Percentiles rank a stretch among this genome's conserved stretches.
Conservation (phyloP, 2,888 invertebrate species). For the Boloria selene region DNA sequence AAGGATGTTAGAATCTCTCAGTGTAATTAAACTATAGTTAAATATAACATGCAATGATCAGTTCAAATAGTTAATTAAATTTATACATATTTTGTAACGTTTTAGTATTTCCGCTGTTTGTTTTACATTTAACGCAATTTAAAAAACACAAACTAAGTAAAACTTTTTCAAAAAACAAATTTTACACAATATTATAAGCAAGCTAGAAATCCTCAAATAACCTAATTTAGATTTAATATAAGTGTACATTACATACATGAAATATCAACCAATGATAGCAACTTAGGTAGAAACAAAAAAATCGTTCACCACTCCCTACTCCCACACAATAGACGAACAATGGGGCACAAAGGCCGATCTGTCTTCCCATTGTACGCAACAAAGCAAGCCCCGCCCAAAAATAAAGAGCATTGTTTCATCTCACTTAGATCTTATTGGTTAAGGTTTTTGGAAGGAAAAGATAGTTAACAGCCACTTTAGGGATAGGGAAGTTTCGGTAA, state of each 20-base stretch:
- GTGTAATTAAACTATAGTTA: too few relatives aligned
- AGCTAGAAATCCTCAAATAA: neutral
- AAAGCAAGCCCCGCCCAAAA: constrained; percentile 69
- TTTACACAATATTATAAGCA: too few relatives aligned
- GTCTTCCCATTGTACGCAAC: constrained; percentile 78
- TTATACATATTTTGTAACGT: too few relatives aligned
- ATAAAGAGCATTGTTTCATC: constrained; percentile 77
- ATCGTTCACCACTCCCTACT: constrained; percentile 32
- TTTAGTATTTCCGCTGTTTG: too few relatives aligned
- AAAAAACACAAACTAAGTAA: too few relatives aligned
- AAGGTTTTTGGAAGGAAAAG: neutral
- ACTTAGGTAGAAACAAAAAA: constrained; percentile 31
- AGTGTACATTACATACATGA: neutral
- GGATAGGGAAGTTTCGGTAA: too few relatives aligned
- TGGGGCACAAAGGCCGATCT: constrained; percentile 67
- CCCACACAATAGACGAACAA: constrained; percentile 53
- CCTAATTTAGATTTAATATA: neutral
- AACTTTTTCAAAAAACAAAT: too few relatives aligned
- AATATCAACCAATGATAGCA: constrained; percentile 27
- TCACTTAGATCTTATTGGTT: constrained; percentile 59
- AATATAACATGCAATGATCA: too few relatives aligned
- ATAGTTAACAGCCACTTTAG: too few relatives aligned
- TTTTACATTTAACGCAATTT: too few relatives aligned
- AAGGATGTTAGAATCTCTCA: too few relatives aligned
- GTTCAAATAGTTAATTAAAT: too few relatives aligned